Evolutionary conservation across 2,797 vertebrate genomes (phyloP).

Genomic region (Linurgus olivaceus): DNA sequence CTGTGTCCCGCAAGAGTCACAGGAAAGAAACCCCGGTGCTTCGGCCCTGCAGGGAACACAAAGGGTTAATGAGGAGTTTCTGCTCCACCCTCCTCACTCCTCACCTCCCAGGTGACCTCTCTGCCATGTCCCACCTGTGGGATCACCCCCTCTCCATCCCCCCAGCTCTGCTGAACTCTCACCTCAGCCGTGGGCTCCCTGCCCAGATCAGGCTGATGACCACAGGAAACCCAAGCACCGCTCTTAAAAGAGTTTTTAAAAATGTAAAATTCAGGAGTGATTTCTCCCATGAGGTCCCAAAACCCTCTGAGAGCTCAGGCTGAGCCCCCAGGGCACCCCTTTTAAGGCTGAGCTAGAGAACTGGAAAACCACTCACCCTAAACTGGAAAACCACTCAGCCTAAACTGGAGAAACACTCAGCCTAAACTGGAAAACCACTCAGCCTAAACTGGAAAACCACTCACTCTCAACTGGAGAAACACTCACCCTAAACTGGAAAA

Average conservation of each 20-base stretch:
- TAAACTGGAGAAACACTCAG: too few relatives aligned
- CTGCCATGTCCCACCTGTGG: too few relatives aligned
- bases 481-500: too few relatives aligned
- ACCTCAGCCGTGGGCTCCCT: neutral
- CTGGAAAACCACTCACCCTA: neutral
- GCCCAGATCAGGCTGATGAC: neutral
- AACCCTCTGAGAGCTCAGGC: neutral
- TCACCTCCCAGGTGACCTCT: neutral
- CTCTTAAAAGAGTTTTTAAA: neutral
- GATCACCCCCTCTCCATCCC: neutral
- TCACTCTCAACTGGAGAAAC: too few relatives aligned
- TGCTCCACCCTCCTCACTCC: neutral
- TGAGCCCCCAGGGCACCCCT: neutral
- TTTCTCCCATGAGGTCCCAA: neutral
- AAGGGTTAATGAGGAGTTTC: neutral
- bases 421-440: neutral
- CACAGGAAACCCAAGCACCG: neutral
- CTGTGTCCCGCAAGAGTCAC: too few relatives aligned
- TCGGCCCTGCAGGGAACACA: neutral
- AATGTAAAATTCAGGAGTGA: too few relatives aligned
- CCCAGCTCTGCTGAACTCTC: too few relatives aligned
- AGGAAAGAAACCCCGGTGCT: accelerated
- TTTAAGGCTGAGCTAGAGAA: neutral
- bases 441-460: too few relatives aligned
- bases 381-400: neutral